Evolutionary conservation across 2,888 invertebrate genomes (phyloP), one percentile per base, ranked within the genome.

Genomic region (Amiota minor): DNA sequence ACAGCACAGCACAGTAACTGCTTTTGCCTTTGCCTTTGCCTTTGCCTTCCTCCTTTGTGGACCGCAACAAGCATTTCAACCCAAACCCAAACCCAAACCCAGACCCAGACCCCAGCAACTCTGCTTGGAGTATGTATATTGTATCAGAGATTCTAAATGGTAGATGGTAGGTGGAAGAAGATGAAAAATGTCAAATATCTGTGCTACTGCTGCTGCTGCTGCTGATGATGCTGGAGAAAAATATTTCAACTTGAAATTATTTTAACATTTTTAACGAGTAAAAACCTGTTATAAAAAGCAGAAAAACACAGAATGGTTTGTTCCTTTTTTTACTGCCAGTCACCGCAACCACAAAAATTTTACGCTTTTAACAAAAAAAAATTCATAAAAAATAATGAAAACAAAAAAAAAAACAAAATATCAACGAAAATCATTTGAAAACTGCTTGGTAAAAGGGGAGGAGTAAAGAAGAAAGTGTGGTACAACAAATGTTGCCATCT

Each of bases 191-290:
- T 53, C 53, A 53, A 53, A 53, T 53, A 53, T 14, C 53, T 53
- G 53, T n/a, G n/a, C n/a, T n/a, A n/a, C 53, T 53, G 53, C 35
- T 35, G 6, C 35, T 35, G 23, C 23, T 1, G 2, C 23, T 53
- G 53, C 35, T 35, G 6, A 3, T 35, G 23, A 1, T 1, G 2
- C 23, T n/a, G 11, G 6, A 53, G 6, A 10, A 53, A 53, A 53
- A 53, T 53, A 53, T 53, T 53, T 53, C 53, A 53, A 53, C n/a
- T 35, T 59, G 65, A 61, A 74, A 73, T 73, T 78, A 74, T 77
- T 80, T 79, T 77, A 79, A 78, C 72, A 75, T 75, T 75, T 35
- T 76, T 65, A 72, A 46, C 49, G 67, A 68, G 70, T 20, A 69
- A 75, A 35, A 35, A 45, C 35, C 35, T 64, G 1, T 73, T 78